Evolutionary conservation across 2,888 invertebrate genomes (phyloP).

Genomic region (Globia sparganii): DNA sequence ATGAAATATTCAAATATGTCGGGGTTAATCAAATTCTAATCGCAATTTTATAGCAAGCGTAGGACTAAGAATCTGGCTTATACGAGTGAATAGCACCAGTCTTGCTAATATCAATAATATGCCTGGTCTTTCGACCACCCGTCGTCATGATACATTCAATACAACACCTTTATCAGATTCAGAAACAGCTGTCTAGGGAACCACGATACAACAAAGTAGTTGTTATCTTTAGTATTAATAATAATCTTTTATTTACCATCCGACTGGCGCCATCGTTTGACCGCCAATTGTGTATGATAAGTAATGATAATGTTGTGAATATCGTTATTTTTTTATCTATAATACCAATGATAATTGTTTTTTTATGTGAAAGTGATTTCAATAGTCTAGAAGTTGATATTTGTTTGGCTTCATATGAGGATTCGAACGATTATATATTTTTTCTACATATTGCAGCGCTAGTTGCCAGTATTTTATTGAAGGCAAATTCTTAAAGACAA

Average conservation of each 20-base stretch:
- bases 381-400: conserved; percentile 24
- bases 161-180: conserved; percentile 53
- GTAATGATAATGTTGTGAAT: conserved; percentile 65
- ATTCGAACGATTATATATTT: not conserved
- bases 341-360: conserved; percentile 64
- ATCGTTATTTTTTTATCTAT: conserved; percentile 67
- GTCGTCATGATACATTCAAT: conserved; percentile 40
- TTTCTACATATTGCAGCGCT: not conserved
- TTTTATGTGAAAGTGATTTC: conserved; percentile 19
- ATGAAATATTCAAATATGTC: conserved; percentile 44
- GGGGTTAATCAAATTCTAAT: conserved; percentile 45
- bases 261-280: conserved; percentile 81
- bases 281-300: conserved; percentile 75
- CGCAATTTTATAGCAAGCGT: conserved; percentile 45
- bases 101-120: conserved; percentile 32
- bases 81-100: conserved; percentile 44
- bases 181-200: conserved; percentile 49
- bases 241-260: conserved; percentile 63
- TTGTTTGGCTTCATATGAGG: not conserved
- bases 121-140: conserved; percentile 43
- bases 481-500: too few relatives aligned
- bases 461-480: not conserved
- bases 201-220: conserved; percentile 42
- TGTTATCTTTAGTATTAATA: conserved; percentile 60
- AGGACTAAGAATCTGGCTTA: conserved; percentile 27